These are phyloP conservation scores for Synergus itoensis DNA, from an alignment of 2,888 invertebrate species.

Conservation along the genomic window DNA sequence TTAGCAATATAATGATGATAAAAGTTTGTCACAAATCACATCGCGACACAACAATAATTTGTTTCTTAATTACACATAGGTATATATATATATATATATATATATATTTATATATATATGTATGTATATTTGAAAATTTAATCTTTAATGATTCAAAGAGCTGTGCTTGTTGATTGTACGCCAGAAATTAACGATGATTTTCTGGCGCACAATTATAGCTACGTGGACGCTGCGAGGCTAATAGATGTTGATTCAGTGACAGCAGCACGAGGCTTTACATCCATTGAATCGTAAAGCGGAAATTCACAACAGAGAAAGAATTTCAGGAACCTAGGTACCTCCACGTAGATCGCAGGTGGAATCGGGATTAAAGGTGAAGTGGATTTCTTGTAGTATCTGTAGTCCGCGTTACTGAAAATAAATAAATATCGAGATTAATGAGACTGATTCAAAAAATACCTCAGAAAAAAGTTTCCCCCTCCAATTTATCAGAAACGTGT, in stretches of 20 bases:
- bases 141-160: conserved; percentile 59
- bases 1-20: not conserved
- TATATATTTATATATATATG: not conserved
- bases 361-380: conserved; percentile 94
- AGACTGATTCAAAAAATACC: not conserved
- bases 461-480: no score
- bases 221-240: conserved; percentile 86
- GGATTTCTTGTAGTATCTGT: conserved; percentile 91
- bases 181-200: conserved; percentile 64
- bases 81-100: no score
- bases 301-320: conserved; percentile 93
- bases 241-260: conserved; percentile 86
- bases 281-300: conserved; percentile 90
- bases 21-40: not conserved
- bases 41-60: not conserved
- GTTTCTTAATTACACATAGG: not conserved
- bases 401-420: conserved; percentile 86
- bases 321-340: conserved; percentile 90
- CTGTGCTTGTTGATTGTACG: conserved; percentile 67
- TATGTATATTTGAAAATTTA: not conserved
- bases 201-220: conserved; percentile 82
- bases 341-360: conserved; percentile 92
- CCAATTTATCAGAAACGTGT: no score
- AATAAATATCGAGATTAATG: conserved; percentile 17
- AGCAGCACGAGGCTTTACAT: conserved; percentile 83